These are phyloP conservation scores for Magallana angulata DNA, from an alignment of 1,140 invertebrate genomes.

Conservation along the genomic window DNA sequence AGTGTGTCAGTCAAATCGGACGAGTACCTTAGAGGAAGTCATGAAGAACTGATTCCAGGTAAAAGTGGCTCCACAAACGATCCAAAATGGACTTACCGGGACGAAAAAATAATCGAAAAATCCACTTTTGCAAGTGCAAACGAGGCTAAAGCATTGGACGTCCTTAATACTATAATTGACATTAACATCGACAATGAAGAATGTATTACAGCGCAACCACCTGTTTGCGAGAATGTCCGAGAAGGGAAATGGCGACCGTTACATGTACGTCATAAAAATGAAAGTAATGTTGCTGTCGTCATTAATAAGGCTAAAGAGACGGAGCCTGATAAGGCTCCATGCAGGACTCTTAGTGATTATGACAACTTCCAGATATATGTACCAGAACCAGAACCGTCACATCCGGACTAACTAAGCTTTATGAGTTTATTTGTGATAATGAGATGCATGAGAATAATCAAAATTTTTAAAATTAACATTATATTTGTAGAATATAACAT, in stretches of 20 bases:
- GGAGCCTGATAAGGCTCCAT: background rate
- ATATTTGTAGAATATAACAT: too few relatives aligned
- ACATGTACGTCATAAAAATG: background rate
- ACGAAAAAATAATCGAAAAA: too few relatives aligned
- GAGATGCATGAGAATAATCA: too few relatives aligned
- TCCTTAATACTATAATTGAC: too few relatives aligned
- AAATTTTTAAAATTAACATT: too few relatives aligned
- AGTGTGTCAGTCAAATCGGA: background rate
- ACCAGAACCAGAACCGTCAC: background rate
- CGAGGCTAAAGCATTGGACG: too few relatives aligned
- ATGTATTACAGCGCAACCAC: background rate
- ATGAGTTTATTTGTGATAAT: too few relatives aligned
- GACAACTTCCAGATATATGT: background rate
- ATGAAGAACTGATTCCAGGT: background rate
- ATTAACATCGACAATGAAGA: too few relatives aligned
- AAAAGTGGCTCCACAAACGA: background rate
- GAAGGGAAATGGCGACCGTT: background rate
- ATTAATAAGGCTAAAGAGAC: background rate
- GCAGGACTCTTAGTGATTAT: background rate
- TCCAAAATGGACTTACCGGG: background rate
- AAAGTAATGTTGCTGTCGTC: background rate
- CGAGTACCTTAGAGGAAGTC: background rate
- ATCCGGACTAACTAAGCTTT: background rate
- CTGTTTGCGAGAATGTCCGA: background rate
- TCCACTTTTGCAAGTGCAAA: too few relatives aligned